These are phyloP conservation scores for Montipora sp. DNA, from an alignment of 64 coral and sea anemone species.

Conservation along the genomic window DNA sequence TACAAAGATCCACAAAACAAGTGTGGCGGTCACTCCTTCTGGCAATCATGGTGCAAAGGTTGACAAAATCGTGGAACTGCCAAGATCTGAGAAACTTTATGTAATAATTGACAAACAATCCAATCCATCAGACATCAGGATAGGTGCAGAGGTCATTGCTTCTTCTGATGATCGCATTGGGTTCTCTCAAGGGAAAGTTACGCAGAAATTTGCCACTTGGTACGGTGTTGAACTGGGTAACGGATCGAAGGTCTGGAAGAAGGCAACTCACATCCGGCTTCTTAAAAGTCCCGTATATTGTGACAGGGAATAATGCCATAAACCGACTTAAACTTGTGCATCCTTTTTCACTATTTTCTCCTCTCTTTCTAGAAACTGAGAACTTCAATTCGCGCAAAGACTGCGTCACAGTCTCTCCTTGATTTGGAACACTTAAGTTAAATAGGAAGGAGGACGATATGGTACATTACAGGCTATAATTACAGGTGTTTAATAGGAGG, in stretches of 20 bases:
- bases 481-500: too few relatives aligned
- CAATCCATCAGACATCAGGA: background rate
- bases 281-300: conserved; percentile 24
- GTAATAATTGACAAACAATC: conserved; percentile 11
- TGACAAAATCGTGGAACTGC: background rate
- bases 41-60: conserved; percentile 10
- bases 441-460: too few relatives aligned
- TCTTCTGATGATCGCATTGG: background rate
- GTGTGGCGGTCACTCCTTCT: conserved; percentile 4
- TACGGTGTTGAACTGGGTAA: conserved; percentile 14
- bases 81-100: conserved; percentile 2
- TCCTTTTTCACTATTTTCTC: too few relatives aligned
- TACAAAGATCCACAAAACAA: conserved; percentile 20
- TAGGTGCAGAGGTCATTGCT: conserved; percentile 20
- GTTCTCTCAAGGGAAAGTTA: conserved; percentile 19
- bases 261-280: background rate
- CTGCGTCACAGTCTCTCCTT: too few relatives aligned
- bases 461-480: too few relatives aligned
- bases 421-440: too few relatives aligned
- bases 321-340: too few relatives aligned
- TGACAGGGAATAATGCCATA: background rate
- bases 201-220: background rate
- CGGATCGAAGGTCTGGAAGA: conserved; percentile 21
- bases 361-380: too few relatives aligned
- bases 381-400: too few relatives aligned